phyloP scores from a whole-genome alignment of 2,888 invertebrate genomes.

The Ellobium chinense region DNA sequence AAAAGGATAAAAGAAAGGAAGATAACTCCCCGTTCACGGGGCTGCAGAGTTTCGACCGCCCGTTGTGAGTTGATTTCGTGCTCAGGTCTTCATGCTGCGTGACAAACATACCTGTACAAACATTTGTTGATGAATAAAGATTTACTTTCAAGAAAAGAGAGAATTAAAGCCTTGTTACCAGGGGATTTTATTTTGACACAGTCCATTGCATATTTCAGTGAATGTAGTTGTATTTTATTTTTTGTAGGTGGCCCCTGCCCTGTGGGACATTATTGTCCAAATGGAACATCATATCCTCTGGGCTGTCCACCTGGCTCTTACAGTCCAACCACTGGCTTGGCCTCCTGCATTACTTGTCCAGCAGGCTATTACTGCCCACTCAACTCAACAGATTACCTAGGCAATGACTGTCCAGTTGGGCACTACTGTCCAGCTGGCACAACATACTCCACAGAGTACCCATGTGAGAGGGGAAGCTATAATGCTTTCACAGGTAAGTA shows the following conservation, averaged over 20 bases:
- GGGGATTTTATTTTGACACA: no score
- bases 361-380: slow-evolving; percentile 63
- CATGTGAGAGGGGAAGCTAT: slow-evolving; percentile 71
- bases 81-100: no score
- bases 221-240: slow-evolving; percentile 34
- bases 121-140: no score
- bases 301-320: slow-evolving; percentile 65
- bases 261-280: slow-evolving; percentile 74
- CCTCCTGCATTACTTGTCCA: slow-evolving; percentile 58
- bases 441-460: slow-evolving; percentile 60
- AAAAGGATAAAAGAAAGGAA: no score
- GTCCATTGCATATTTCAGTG: no score
- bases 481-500: slow-evolving; percentile 63
- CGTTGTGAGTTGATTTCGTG: no score
- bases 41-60: no score
- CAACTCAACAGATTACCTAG: slow-evolving; percentile 61
- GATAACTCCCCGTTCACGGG: no score
- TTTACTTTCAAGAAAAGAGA: no score
- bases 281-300: slow-evolving; percentile 71
- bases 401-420: slow-evolving; percentile 65
- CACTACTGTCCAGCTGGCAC: slow-evolving; percentile 72
- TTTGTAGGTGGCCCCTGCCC: slow-evolving; percentile 72
- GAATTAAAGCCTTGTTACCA: no score
- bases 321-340: slow-evolving; percentile 58
- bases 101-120: no score